These are phyloP conservation scores for Pedicia rivosa DNA, from an alignment of 2,888 invertebrate species.

Conservation along the genomic window DNA sequence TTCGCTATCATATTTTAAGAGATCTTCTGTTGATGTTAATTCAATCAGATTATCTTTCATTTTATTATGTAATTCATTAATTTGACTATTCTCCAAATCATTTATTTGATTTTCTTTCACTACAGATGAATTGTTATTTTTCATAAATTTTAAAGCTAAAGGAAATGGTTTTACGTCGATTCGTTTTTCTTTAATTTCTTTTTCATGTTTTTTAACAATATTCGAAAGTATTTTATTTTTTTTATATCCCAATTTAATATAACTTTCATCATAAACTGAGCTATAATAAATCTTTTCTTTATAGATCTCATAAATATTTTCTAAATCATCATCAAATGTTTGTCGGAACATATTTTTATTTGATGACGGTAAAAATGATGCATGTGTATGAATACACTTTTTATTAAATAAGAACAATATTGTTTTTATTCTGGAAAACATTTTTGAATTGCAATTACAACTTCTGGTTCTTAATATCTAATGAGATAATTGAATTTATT, in stretches of 20 bases:
- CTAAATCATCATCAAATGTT: too few relatives aligned
- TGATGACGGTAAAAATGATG: too few relatives aligned
- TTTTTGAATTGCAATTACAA: too few relatives aligned
- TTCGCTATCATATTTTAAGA: slow-evolving; percentile 9
- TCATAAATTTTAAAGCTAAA: slow-evolving; percentile 35
- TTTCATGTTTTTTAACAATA: slow-evolving; percentile 8
- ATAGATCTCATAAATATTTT: not conserved
- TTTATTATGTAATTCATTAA: slow-evolving; percentile 4
- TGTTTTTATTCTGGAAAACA: too few relatives aligned
- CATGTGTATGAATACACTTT: too few relatives aligned
- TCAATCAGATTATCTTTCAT: slow-evolving; percentile 8
- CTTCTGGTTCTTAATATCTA: too few relatives aligned
- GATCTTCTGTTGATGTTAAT: slow-evolving; percentile 3
- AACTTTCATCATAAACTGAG: slow-evolving; percentile 23
- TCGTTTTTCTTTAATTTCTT: slow-evolving; percentile 13
- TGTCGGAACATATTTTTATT: too few relatives aligned
- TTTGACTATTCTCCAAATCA: not conserved
- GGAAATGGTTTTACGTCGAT: slow-evolving; percentile 34
- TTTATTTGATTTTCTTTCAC: slow-evolving; percentile 5
- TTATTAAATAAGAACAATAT: too few relatives aligned
- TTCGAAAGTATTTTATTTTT: slow-evolving; percentile 12
- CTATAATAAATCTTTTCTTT: slow-evolving; percentile 19
- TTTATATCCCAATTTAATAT: slow-evolving; percentile 17
- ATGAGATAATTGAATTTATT: too few relatives aligned
- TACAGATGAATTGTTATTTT: slow-evolving; percentile 19